Conservation (phyloP, 1,140 invertebrate genomes). For the Tribolium castaneum region DNA sequence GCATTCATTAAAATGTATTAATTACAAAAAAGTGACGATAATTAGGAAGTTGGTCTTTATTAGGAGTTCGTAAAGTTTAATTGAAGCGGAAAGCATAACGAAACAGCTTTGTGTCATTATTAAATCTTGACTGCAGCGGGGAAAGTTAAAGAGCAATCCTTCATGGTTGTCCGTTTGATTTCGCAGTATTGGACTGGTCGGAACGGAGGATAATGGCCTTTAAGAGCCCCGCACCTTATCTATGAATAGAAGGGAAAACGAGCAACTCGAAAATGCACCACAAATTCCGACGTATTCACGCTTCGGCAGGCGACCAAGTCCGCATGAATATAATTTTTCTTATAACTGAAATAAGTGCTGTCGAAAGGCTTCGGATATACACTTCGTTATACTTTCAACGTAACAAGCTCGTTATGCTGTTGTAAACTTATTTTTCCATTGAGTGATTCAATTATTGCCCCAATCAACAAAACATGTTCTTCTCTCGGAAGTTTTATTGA, state of each 20-base stretch:
- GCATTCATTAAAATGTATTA: not conserved
- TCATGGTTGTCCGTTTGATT: constrained; percentile 30
- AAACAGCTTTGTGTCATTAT: constrained; percentile 24
- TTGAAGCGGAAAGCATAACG: constrained; percentile 23
- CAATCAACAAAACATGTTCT: constrained; percentile 34
- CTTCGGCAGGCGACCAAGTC: constrained; percentile 21
- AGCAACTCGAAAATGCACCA: constrained; percentile 32
- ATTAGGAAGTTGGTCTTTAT: constrained; percentile 1
- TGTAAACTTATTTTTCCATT: constrained; percentile 27
- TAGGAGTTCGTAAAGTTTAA: constrained; percentile 15
- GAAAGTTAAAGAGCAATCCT: constrained; percentile 29
- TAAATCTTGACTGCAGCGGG: not conserved
- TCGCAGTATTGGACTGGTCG: constrained; percentile 9
- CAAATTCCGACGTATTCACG: constrained; percentile 13
- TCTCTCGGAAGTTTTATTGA: constrained; percentile 16
- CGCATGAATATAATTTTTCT: constrained; percentile 17
- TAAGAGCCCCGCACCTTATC: constrained; percentile 16
- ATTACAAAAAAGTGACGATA: constrained; percentile 5
- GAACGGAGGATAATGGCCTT: constrained; percentile 13
- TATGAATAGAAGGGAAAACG: constrained; percentile 33
- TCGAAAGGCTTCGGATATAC: not conserved
- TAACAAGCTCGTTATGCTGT: constrained; percentile 33
- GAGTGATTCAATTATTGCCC: constrained; percentile 26
- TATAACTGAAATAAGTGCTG: constrained; percentile 12
- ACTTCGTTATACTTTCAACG: constrained; percentile 15